Conservation (phyloP, 2,888 invertebrate genomes). For the Eilema caniola region DNA sequence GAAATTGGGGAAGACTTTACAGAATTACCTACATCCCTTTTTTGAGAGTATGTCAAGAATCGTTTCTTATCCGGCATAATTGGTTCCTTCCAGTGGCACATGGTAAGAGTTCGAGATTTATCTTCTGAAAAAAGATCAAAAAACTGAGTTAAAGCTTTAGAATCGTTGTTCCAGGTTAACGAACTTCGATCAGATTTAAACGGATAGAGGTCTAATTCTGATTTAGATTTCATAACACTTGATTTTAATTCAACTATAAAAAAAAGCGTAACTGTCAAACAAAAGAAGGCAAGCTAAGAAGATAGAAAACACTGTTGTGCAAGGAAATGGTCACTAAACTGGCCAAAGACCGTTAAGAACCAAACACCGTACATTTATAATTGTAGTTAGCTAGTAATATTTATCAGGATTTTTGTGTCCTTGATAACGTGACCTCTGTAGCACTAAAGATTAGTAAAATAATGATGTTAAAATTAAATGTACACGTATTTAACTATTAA, state of each 20-base stretch:
- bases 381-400: background rate
- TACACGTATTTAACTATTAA: background rate
- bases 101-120: background rate
- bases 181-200: background rate
- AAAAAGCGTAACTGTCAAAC: too few relatives aligned
- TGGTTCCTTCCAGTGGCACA: conserved; percentile 3
- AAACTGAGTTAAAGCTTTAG: background rate
- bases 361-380: background rate
- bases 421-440: background rate
- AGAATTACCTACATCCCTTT: conserved; percentile 42
- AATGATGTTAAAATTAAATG: background rate
- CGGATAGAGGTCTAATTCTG: background rate
- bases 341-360: too few relatives aligned
- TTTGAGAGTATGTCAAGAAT: conserved; percentile 37
- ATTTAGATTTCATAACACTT: too few relatives aligned
- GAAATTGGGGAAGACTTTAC: conserved; percentile 60
- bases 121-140: background rate
- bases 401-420: background rate
- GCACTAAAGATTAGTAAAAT: background rate
- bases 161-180: background rate
- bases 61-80: conserved; percentile 20
- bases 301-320: too few relatives aligned
- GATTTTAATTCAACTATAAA: too few relatives aligned
- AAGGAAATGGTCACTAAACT: too few relatives aligned
- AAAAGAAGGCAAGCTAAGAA: too few relatives aligned